phyloP scores from a whole-genome alignment of 1,140 invertebrate genomes.

The Caenorhabditis briggsae region DNA sequence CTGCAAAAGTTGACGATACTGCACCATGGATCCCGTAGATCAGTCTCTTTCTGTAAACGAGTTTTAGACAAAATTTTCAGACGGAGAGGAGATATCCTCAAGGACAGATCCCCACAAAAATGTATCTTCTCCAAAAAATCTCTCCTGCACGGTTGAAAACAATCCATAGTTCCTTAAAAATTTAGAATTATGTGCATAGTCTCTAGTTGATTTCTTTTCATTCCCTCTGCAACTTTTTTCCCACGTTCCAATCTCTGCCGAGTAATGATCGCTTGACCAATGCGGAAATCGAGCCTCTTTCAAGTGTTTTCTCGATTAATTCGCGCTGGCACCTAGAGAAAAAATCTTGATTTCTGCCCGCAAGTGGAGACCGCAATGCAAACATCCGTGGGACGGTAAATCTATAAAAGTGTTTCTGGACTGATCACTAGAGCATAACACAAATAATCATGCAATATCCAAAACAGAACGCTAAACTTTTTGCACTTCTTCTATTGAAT shows the following conservation, averaged over 20 bases:
- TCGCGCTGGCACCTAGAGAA: conserved; percentile 26
- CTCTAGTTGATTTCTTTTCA: no score
- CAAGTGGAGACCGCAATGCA: conserved; percentile 22
- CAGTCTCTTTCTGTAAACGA: no score
- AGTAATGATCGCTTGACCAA: conserved; percentile 23
- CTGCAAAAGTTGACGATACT: no score
- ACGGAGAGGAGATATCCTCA: no score
- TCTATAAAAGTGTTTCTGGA: conserved; percentile 31
- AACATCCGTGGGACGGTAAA: conserved; percentile 5
- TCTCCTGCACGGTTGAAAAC: no score
- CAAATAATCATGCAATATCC: conserved; percentile 19
- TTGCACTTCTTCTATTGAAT: not conserved
- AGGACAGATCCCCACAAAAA: no score
- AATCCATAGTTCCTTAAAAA: no score
- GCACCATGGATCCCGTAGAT: no score
- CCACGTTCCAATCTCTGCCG: not conserved
- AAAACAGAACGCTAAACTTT: not conserved
- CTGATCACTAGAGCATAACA: conserved; percentile 19
- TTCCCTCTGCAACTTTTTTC: no score
- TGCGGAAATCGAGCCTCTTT: conserved; percentile 36
- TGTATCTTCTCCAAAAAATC: no score
- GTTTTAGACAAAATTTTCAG: no score
- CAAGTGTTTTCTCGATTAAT: conserved; percentile 29
- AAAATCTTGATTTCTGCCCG: conserved; percentile 29
- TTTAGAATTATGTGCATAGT: no score